A percentile compares a stretch with the other conserved stretches of the same genome.
Conservation (phyloP, 1,140 invertebrate species). For the Coenobita brevimanus region DNA sequence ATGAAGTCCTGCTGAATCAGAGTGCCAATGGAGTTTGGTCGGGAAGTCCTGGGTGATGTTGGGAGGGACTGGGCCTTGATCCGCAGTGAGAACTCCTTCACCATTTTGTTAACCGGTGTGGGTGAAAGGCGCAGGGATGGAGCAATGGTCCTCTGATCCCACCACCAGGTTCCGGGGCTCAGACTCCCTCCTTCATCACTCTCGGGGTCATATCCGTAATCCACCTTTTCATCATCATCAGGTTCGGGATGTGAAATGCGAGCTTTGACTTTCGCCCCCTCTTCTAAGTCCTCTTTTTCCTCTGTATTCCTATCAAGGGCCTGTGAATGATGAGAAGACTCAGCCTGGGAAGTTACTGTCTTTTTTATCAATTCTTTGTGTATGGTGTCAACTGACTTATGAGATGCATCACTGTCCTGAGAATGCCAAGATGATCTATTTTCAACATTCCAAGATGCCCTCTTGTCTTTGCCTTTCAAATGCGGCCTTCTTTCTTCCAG, state of each 20-base stretch:
- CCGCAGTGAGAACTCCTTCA: slow-evolving; percentile 22
- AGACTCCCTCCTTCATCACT: neutral
- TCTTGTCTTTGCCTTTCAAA: too few relatives aligned
- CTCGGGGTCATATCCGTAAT: neutral
- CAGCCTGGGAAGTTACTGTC: too few relatives aligned
- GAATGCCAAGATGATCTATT: too few relatives aligned
- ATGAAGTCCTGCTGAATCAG: slow-evolving; percentile 44
- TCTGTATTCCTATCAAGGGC: too few relatives aligned
- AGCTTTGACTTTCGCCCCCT: too few relatives aligned
- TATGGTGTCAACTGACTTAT: too few relatives aligned
- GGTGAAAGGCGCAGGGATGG: slow-evolving; percentile 13
- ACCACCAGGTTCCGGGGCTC: neutral
- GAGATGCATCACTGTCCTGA: too few relatives aligned
- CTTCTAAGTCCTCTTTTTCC: too few relatives aligned
- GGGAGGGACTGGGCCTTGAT: slow-evolving; percentile 32
- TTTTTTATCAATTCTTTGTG: too few relatives aligned
- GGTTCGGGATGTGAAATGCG: neutral
- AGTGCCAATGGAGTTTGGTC: slow-evolving; percentile 42
- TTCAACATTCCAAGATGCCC: too few relatives aligned
- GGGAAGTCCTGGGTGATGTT: slow-evolving; percentile 19
- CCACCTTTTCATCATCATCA: slow-evolving; percentile 6
- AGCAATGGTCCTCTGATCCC: neutral
- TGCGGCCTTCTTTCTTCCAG: neutral
- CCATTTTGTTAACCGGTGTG: slow-evolving; percentile 39
- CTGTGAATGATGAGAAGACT: too few relatives aligned